Percentiles rank a stretch among this genome's conserved stretches.
Evolutionary conservation across 2,797 vertebrate species (phyloP).

Genomic region (Lindbergichthys nudifrons): DNA sequence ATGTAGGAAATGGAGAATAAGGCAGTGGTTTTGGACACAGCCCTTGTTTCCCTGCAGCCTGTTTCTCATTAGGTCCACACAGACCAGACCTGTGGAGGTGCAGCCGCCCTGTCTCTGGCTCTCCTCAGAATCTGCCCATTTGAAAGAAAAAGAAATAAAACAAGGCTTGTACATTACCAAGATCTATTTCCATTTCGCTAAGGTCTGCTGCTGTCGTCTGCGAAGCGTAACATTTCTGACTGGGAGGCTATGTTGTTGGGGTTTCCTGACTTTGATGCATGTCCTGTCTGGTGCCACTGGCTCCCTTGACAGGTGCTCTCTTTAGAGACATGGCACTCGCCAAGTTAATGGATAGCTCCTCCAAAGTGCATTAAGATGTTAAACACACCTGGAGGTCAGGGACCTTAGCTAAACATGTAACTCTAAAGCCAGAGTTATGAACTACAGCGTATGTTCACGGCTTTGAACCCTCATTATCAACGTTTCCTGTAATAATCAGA

Average conservation of each 20-base stretch:
- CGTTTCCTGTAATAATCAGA: background rate
- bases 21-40: background rate
- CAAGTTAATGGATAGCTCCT: slow-evolving; percentile 55
- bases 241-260: slow-evolving; percentile 44
- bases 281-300: slow-evolving; percentile 34
- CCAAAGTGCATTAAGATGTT: slow-evolving; percentile 53
- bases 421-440: slow-evolving; percentile 36
- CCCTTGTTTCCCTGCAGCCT: slow-evolving; percentile 25
- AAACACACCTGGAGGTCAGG: slow-evolving; percentile 55
- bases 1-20: background rate
- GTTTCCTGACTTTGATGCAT: slow-evolving; percentile 70
- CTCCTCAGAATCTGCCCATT: slow-evolving; percentile 41
- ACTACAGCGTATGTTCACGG: slow-evolving; percentile 16
- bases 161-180: slow-evolving; percentile 41
- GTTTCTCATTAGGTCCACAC: slow-evolving; percentile 57
- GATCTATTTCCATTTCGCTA: slow-evolving; percentile 44
- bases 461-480: slow-evolving; percentile 37
- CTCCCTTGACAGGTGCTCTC: slow-evolving; percentile 63
- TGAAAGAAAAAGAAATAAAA: slow-evolving; percentile 26
- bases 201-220: slow-evolving; percentile 61
- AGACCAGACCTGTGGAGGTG: slow-evolving; percentile 10
- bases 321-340: slow-evolving; percentile 34
- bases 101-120: slow-evolving; percentile 45
- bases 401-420: slow-evolving; percentile 65
- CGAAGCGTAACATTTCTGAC: slow-evolving; percentile 62